phyloP scores from a whole-genome alignment of 1,140 invertebrate genomes.

The Popillia japonica region DNA sequence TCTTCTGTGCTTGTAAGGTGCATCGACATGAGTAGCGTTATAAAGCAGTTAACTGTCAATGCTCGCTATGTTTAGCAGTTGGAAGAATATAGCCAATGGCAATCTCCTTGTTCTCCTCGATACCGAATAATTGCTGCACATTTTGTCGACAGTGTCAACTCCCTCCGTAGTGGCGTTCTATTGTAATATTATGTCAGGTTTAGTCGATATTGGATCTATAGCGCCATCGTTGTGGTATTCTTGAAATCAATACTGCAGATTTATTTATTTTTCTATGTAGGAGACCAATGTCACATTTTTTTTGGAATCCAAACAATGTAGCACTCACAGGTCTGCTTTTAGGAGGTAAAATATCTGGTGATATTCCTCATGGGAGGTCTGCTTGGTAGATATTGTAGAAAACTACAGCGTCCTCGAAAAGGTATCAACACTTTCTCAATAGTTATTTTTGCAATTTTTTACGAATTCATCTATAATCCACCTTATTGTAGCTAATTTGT shows the following conservation, averaged over 20 bases:
- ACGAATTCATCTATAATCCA: constrained; percentile 27
- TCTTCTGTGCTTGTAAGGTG: too few species aligned
- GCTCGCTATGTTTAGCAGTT: constrained; percentile 63
- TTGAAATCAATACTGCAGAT: constrained; percentile 49
- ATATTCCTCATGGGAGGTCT: constrained; percentile 48
- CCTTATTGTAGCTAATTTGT: constrained; percentile 31
- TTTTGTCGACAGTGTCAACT: constrained; percentile 57
- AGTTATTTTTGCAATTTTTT: constrained; percentile 12
- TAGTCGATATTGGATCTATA: constrained; percentile 49
- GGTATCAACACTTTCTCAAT: constrained; percentile 40
- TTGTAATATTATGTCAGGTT: constrained; percentile 58
- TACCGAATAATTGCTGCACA: constrained; percentile 53
- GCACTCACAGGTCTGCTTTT: neutral
- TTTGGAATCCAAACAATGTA: too few species aligned
- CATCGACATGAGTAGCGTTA: constrained; percentile 46
- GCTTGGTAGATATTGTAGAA: constrained; percentile 23
- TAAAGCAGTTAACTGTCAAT: constrained; percentile 62
- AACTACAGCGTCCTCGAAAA: constrained; percentile 35
- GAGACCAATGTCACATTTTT: too few species aligned
- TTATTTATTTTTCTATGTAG: too few species aligned
- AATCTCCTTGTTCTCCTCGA: constrained; percentile 62
- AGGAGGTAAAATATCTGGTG: constrained; percentile 51
- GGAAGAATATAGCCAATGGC: constrained; percentile 66
- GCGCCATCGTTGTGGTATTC: constrained; percentile 50
- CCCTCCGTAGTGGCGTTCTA: constrained; percentile 61